Percentiles rank a stretch among this genome's conserved stretches.
These are phyloP conservation scores for Rhadinocentrus ornatus DNA, from an alignment of 2,797 vertebrate genomes.

Conservation along the genomic window DNA sequence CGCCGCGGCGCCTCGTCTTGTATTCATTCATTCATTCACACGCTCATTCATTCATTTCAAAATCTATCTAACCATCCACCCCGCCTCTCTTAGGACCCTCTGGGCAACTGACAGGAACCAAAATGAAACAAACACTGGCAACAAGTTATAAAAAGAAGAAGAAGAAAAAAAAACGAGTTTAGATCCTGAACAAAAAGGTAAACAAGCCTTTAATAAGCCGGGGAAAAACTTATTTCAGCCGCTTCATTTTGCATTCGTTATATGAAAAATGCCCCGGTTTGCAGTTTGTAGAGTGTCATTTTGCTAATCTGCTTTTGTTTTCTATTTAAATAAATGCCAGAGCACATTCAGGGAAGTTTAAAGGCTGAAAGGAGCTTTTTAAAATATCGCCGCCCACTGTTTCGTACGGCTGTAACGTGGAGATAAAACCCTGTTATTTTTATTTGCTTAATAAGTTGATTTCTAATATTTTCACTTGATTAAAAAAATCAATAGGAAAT, in stretches of 20 bases:
- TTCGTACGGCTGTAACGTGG: neutral
- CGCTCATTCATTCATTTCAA: slow-evolving; percentile 44
- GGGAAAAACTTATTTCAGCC: slow-evolving; percentile 51
- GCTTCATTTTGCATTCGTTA: slow-evolving; percentile 57
- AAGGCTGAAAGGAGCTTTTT: neutral
- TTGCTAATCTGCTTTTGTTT: slow-evolving; percentile 3
- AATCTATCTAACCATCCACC: slow-evolving; percentile 11
- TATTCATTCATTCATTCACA: slow-evolving; percentile 64
- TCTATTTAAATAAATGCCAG: neutral
- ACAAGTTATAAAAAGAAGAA: slow-evolving; percentile 62
- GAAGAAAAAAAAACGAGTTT: slow-evolving; percentile 66
- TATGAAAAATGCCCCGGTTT: neutral
- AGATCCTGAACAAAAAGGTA: slow-evolving; percentile 59
- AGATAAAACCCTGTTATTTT: neutral
- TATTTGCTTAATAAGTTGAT: neutral
- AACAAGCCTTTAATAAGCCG: slow-evolving; percentile 58
- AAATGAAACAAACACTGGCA: slow-evolving; percentile 76
- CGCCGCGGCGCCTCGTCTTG: slow-evolving; percentile 70
- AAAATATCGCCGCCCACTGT: neutral
- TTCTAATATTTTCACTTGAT: neutral
- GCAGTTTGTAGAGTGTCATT: neutral
- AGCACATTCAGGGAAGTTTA: slow-evolving; percentile 4
- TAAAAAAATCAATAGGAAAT: neutral
- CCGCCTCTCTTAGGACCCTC: slow-evolving; percentile 49
- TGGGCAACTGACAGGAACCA: slow-evolving; percentile 70